phyloP scores from a whole-genome alignment of 2,797 vertebrate species.

The Acanthurus lineatus region DNA sequence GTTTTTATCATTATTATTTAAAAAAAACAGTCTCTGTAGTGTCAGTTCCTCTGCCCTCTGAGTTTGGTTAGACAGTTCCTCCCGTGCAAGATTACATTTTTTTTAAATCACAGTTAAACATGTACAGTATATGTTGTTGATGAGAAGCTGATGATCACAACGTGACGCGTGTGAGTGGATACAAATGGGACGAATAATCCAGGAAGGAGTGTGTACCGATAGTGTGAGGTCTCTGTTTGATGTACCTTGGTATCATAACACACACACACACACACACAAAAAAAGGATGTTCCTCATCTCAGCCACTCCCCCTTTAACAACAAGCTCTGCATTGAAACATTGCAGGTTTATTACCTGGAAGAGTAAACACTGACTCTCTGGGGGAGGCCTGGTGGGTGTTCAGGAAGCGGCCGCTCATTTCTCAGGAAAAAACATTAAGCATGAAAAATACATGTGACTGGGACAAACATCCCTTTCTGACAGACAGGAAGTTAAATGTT shows the following conservation, averaged over 20 bases:
- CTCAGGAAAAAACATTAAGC: conserved; percentile 39
- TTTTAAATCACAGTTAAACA: conserved; percentile 65
- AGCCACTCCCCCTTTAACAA: conserved; percentile 46
- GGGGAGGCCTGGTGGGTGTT: conserved; percentile 5
- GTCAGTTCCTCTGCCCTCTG: conserved; percentile 67
- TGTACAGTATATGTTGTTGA: conserved; percentile 19
- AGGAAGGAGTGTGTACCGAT: conserved; percentile 47
- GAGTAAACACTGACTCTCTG: conserved; percentile 39
- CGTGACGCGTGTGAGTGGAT: conserved; percentile 45
- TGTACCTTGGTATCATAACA: conserved; percentile 41
- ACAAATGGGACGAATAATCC: conserved; percentile 22
- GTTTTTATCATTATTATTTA: conserved; percentile 40
- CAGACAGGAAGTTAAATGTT: conserved; percentile 12
- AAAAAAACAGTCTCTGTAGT: conserved; percentile 71
- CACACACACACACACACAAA: background rate
- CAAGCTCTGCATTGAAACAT: conserved; percentile 36
- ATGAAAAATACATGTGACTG: conserved; percentile 12
- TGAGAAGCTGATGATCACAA: conserved; percentile 29
- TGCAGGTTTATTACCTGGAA: conserved; percentile 43
- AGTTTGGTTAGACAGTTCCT: conserved; percentile 63
- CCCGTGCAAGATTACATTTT: conserved; percentile 57
- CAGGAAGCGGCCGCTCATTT: conserved; percentile 8
- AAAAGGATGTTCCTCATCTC: conserved; percentile 9
- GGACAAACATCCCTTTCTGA: conserved; percentile 2
- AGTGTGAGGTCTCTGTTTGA: conserved; percentile 57